Evolutionary conservation across 2,113 vertebrate genomes (phyloP), one percentile per base, ranked within the genome.

Genomic region (Platysteira castanea): DNA sequence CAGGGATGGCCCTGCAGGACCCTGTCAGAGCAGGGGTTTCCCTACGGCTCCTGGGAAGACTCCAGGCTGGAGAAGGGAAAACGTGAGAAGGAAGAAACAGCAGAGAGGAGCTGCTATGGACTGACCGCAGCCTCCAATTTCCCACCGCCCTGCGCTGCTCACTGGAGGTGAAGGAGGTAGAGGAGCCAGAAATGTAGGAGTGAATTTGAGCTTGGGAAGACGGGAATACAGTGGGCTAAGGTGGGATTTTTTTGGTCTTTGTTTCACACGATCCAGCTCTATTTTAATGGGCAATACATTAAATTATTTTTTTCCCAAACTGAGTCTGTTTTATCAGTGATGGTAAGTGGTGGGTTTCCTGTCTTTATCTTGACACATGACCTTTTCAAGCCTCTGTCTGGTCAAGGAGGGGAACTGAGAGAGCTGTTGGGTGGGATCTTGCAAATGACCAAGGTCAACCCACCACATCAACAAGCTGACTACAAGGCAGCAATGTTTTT

Each of bases 31-130:
- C 30, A 6, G 28, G 3, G 15, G 5, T 4, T 27, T 15, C 19
- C 28, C 56, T 41, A n/a, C 9, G 1, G 13, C 0, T 1, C 1
- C 8, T 19, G 26, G 35, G 35, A 50, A 9, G 1, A 37, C 0
- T 0, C 12, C 18, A 5, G 18, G 37, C 10, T 33, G 37, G 22
- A 59, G 8, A 7, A 44, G 19, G 9, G 4, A 46, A n/a, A 44
- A 28, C 5, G 19, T 37, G 44, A 44, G 59, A 18, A 50, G 33
- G 19, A 33, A 46, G 26, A 33, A 54, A 21, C 3, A 20, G 15
- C 18, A 77, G 63, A n/a, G 9, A 63, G 17, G 10, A 37, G 47
- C 10, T 61, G n/a, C 21, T 23, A 2, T 8, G 35, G 31, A 27
- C 10, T 35, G n/a, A 56, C 18, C 1, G 1, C 26, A 49, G 6